phyloP scores from a whole-genome alignment of 1,140 invertebrate species.

The Micrasema longulum region DNA sequence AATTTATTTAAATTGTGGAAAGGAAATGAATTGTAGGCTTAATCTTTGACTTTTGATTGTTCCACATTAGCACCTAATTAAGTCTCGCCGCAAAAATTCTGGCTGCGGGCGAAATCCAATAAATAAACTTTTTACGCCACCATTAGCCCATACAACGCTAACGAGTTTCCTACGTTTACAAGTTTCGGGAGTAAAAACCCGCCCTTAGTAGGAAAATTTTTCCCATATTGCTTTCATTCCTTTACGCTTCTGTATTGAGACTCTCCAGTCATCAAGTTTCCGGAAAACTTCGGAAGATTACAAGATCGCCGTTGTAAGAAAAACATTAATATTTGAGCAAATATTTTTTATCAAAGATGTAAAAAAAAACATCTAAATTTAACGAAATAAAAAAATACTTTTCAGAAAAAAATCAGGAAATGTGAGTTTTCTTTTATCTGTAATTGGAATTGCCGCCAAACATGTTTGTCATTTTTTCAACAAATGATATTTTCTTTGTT shows the following conservation, averaged over 20 bases:
- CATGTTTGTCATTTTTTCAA: too few relatives aligned
- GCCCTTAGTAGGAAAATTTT: conserved; percentile 2
- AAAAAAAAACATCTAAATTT: too few relatives aligned
- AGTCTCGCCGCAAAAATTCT: neutral
- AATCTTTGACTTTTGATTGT: neutral
- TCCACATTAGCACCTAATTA: conserved; percentile 2
- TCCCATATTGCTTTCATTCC: neutral
- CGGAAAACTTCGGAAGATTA: neutral
- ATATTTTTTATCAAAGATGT: too few relatives aligned
- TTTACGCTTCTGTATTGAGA: neutral
- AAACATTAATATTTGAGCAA: too few relatives aligned
- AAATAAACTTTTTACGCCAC: conserved; percentile 21
- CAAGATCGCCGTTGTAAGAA: conserved; percentile 6
- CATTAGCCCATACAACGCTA: conserved; percentile 25
- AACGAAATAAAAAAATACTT: too few relatives aligned
- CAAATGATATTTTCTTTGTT: too few relatives aligned
- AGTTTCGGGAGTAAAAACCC: conserved; percentile 7
- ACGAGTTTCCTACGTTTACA: conserved; percentile 21
- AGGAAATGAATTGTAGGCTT: neutral
- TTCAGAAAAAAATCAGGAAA: too few relatives aligned
- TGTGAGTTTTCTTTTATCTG: too few relatives aligned
- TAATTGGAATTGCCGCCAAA: too few relatives aligned
- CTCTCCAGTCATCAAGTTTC: neutral
- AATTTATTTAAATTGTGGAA: neutral
- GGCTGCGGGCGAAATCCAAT: conserved; percentile 15